Evolutionary conservation across 2,888 invertebrate genomes (phyloP).

Genomic region (Parnassius glacialis): DNA sequence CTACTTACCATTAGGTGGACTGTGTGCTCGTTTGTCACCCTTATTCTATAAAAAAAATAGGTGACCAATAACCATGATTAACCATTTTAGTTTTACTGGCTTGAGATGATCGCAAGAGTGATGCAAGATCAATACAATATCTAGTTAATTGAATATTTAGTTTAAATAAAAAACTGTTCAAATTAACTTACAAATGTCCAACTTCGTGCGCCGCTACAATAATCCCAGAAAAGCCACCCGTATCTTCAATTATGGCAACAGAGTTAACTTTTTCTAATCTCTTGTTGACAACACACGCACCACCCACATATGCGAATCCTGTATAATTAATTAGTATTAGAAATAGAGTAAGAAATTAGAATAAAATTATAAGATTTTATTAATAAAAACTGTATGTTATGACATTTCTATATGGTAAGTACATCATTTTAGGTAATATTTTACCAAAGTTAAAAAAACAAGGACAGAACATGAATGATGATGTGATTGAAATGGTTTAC

Average conservation of each 20-base stretch:
- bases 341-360: neutral
- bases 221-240: conserved; percentile 97
- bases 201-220: conserved; percentile 98
- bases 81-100: too few relatives aligned
- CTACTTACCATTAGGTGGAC: too few relatives aligned
- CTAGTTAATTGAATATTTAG: too few relatives aligned
- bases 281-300: conserved; percentile 97
- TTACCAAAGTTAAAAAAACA: neutral
- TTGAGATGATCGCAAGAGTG: too few relatives aligned
- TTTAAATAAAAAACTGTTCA: too few relatives aligned
- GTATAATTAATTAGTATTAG: conserved; percentile 34
- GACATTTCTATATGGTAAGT: neutral
- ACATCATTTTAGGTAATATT: neutral
- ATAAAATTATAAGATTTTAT: neutral
- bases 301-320: conserved; percentile 98
- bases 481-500: neutral
- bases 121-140: too few relatives aligned
- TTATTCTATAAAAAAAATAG: too few relatives aligned
- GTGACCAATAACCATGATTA: too few relatives aligned
- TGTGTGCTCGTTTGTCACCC: too few relatives aligned
- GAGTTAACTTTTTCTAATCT: conserved; percentile 97
- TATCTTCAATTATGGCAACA: conserved; percentile 97
- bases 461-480: conserved; percentile 7
- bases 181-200: conserved; percentile 92
- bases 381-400: neutral